Evolutionary conservation across 2,888 invertebrate genomes (phyloP), one percentile per base, ranked within the genome.

Genomic region (Cantharis lateralis): DNA sequence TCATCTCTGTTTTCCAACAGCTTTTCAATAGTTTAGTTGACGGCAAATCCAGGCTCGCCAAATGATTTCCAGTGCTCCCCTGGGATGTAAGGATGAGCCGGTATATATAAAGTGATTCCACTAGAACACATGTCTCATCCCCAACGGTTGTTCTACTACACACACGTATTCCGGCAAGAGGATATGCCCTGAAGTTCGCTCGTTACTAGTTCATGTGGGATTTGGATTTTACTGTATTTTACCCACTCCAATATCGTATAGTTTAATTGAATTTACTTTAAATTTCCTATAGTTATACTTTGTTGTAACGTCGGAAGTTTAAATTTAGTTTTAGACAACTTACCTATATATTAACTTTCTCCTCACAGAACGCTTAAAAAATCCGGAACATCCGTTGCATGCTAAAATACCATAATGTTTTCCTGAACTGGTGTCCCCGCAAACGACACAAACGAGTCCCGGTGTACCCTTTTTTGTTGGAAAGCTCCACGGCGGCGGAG

Each of bases 311-410:
- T 7, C 24, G 20, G 9, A 66, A 66, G 48, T 18, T 20, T 61
- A 20, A 70, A 70, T 20, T 71, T 62, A 48, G 48, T 48, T 71
- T 13, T 13, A 28, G 10, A 24, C 26, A 24, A 88, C 90, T 85
- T 84, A 98, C 98, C 98, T 95, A 91, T 99, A 99, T 83, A 98
- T 98, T 79, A 99, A 93, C 90, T 98, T 98, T 86, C 98, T 91
- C 73, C 98, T 91, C 61, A 99, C 98, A 81, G 97, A 97, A 81
- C 99, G 90, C 87, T 99, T 99, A 91, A 99, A 99, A 91, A 99
- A 99, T 0, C 99, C 99, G 75, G 97, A 98, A 90, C 99, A 99
- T 0, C 99, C 99, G 86, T 99, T 99, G 89, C 99, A 99, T 0
- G 99, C 99, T 80, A 99, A 91, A 85, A 99, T 98, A 0, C 99